These are phyloP conservation scores for Nemapogon koenigi DNA, from an alignment of 2,888 invertebrate genomes.

Conservation along the genomic window DNA sequence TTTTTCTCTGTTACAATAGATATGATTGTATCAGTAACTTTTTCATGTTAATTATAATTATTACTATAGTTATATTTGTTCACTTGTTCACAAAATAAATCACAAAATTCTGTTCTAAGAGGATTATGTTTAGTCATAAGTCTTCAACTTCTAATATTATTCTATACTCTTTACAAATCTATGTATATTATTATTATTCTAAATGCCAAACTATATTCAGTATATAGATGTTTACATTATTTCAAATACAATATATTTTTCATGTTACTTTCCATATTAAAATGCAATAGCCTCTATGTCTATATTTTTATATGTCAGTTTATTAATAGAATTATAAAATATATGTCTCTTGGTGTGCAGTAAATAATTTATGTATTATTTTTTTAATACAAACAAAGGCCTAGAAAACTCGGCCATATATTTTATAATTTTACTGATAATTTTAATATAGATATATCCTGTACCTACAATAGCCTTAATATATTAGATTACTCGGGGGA, in stretches of 20 bases:
- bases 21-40: no score
- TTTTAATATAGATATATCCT: constrained; percentile 24
- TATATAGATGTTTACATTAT: constrained; percentile 42
- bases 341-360: neutral
- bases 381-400: no score
- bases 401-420: neutral
- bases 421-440: constrained; percentile 10
- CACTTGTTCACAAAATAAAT: neutral
- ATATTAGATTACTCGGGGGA: constrained; percentile 42
- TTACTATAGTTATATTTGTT: neutral
- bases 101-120: neutral
- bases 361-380: no score
- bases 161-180: constrained; percentile 1
- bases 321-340: constrained; percentile 4
- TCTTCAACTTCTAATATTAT: neutral
- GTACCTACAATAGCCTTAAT: constrained; percentile 52
- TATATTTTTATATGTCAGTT: constrained; percentile 9
- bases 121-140: neutral
- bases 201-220: constrained; percentile 45
- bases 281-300: constrained; percentile 52
- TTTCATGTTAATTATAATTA: no score
- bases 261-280: constrained; percentile 59
- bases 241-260: constrained; percentile 55
- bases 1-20: no score
- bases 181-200: constrained; percentile 28